Evolutionary conservation across 2,113 vertebrate species (phyloP).

Genomic region (Etheostoma spectabile): DNA sequence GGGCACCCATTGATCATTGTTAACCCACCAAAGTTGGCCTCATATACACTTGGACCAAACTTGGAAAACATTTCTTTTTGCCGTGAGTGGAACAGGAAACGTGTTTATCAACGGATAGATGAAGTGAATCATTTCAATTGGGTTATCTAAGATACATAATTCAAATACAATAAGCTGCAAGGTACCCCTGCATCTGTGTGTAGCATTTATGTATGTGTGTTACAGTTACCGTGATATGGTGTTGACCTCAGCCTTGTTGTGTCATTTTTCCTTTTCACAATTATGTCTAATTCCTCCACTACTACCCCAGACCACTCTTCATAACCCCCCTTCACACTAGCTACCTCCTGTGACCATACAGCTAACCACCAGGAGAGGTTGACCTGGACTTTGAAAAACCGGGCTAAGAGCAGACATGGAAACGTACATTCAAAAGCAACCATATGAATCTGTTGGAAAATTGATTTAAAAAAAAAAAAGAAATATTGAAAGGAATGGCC

Average conservation of each 20-base stretch:
- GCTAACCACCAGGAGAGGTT: constrained; percentile 79
- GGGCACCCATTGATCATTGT: constrained; percentile 6
- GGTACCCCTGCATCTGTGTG: constrained; percentile 60
- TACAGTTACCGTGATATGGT: constrained; percentile 55
- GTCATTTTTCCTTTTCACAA: constrained; percentile 32
- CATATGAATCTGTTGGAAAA: not conserved
- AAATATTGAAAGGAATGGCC: constrained; percentile 64
- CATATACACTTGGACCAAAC: constrained; percentile 79
- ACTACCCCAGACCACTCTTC: constrained; percentile 48
- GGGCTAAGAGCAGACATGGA: constrained; percentile 75
- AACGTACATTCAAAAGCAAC: constrained; percentile 8
- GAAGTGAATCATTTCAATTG: not conserved
- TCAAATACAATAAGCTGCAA: constrained; percentile 66
- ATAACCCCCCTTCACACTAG: constrained; percentile 56
- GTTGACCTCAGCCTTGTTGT: constrained; percentile 62
- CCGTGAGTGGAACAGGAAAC: not conserved
- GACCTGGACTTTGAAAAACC: constrained; percentile 79
- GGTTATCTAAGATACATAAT: constrained; percentile 50
- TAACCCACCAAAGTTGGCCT: constrained; percentile 42
- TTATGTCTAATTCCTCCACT: constrained; percentile 17
- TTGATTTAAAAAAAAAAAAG: not conserved
- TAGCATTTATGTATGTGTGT: constrained; percentile 61
- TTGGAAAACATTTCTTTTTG: constrained; percentile 31
- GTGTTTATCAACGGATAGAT: constrained; percentile 14
- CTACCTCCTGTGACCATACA: constrained; percentile 85